A percentile compares a stretch with the other conserved stretches of the same genome.
Conservation (phyloP, 64 coral and sea anemone genomes). For the Stichodactyla helianthus region DNA sequence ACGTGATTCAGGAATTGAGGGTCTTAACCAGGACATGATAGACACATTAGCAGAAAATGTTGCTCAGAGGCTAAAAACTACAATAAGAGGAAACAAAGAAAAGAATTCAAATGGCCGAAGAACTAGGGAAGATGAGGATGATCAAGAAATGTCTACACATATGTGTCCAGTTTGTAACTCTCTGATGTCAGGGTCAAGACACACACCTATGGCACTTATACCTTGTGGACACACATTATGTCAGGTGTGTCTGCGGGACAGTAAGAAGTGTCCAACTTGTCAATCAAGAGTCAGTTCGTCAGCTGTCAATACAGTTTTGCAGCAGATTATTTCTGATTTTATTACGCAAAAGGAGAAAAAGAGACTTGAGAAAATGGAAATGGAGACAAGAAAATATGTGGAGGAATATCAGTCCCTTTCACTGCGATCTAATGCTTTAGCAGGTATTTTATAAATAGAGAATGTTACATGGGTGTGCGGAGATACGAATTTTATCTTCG, state of each 20-base stretch:
- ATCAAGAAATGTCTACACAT: constrained; percentile 80
- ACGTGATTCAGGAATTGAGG: not conserved
- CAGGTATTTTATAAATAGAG: constrained; percentile 47
- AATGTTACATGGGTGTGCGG: too few relatives aligned
- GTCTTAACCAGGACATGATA: constrained; percentile 52
- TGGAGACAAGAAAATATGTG: constrained; percentile 95
- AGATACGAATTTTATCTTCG: too few relatives aligned
- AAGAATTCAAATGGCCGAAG: not conserved
- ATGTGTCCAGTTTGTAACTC: constrained; percentile 70
- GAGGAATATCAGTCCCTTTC: constrained; percentile 87
- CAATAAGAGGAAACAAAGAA: constrained; percentile 21
- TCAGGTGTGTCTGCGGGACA: constrained; percentile 71
- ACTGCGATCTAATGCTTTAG: constrained; percentile 69
- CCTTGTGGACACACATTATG: constrained; percentile 98
- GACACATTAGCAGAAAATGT: constrained; percentile 70
- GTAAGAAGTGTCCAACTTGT: constrained; percentile 84
- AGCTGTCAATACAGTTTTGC: constrained; percentile 89
- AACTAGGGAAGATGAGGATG: constrained; percentile 11
- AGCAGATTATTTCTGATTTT: constrained; percentile 84
- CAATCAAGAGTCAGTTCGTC: constrained; percentile 62
- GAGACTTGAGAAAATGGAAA: constrained; percentile 83
- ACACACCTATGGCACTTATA: constrained; percentile 81
- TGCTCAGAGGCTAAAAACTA: constrained; percentile 48
- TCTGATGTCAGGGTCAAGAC: constrained; percentile 62
- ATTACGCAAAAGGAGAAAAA: constrained; percentile 70